Percentiles rank a stretch among this genome's conserved stretches.
Conservation (phyloP, 2,113 vertebrate species). For the Agapornis roseicollis region DNA sequence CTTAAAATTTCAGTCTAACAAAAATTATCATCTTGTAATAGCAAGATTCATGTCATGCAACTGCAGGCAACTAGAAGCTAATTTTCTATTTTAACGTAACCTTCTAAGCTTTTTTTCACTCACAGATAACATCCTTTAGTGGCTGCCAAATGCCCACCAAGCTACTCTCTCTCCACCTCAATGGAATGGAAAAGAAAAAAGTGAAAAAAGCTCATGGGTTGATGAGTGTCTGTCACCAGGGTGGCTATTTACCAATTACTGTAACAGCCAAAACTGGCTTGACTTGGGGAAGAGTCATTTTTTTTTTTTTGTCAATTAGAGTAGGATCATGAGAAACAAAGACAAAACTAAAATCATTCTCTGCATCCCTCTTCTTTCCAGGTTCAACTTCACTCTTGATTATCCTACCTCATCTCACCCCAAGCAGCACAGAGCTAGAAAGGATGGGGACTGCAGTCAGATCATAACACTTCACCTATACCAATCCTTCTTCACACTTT, state of each 20-base stretch:
- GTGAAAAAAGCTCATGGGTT: not conserved
- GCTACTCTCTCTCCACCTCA: not conserved
- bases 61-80: not conserved
- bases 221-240: not conserved
- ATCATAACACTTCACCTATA: not conserved
- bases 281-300: not conserved
- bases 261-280: not conserved
- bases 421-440: not conserved
- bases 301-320: not conserved
- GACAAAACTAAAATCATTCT: not conserved
- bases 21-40: not conserved
- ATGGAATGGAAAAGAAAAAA: not conserved
- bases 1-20: not conserved
- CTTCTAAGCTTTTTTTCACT: not conserved
- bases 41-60: not conserved
- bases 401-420: not conserved
- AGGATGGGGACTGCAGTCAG: not conserved
- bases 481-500: not conserved
- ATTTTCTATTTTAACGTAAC: not conserved
- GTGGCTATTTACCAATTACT: not conserved
- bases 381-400: not conserved
- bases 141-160: not conserved
- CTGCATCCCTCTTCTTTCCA: not conserved
- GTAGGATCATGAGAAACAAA: not conserved
- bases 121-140: not conserved